Evolutionary conservation across 2,113 vertebrate species (phyloP), one percentile per base, ranked within the genome.

Genomic region (Rhipidura dahli): DNA sequence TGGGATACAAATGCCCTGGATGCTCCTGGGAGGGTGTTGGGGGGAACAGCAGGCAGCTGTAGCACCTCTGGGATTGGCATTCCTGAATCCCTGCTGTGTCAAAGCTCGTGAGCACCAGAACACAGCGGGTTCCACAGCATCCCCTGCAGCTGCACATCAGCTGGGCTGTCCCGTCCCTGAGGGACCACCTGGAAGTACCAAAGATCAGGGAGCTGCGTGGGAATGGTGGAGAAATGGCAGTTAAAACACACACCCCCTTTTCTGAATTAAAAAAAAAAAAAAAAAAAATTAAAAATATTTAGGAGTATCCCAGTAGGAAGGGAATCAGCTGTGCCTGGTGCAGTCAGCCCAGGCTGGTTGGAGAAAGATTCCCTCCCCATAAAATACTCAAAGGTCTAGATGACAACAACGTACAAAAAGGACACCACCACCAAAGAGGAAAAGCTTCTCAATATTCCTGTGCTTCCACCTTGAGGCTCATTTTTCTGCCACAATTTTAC

Each of bases 401-500:
- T 37, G 57, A 79, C 14, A 93, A 94, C 53, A 35, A 90, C 80
- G 45, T 54, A 94, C 72, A 95, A 92, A 93, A 93, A 77, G 21
- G 26, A 64, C 66, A 95, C 27, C n/a, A 31, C 8, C 21, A 75
- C 53, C 2, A 12, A 65, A 60, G 28, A 10, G 65, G 88, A 51
- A 53, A 65, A 81, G 35, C 73, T 21, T 22, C 60, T 72, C 56
- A 28, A 53, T 65, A 39, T 40, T 24, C 44, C 71, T 9, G 2
- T 72, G 73, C 64, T 70, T 96, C 76, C 39, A 54, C 54, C 53
- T 44, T 7, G 28, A 47, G 53, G 84, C 84, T 92, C 3, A 0
- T 51, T 30, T 84, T 91, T 42, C 45, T 59, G 37, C 22, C 27
- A 7, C 19, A 16, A 50, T 44, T 94, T 82, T 14, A 47, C 44